phyloP scores from a whole-genome alignment of 2,113 vertebrate species.

The Hypanus sabinus region DNA sequence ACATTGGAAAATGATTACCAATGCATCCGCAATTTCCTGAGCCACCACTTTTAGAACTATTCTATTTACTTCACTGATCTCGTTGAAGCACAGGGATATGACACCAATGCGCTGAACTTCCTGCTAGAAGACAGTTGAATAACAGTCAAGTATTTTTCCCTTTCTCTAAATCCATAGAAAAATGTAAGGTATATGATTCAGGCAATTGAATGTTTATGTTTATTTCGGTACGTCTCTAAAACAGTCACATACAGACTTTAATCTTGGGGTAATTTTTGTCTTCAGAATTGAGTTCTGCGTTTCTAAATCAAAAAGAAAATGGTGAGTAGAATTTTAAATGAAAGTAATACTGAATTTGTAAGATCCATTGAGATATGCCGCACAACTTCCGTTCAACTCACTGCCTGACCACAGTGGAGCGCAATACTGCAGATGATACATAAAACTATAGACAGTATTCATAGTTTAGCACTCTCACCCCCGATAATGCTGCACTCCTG shows the following conservation, averaged over 20 bases:
- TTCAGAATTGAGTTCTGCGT: background rate
- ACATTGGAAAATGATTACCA: too few relatives aligned
- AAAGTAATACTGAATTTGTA: background rate
- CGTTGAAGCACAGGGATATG: background rate
- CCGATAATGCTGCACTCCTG: too few relatives aligned
- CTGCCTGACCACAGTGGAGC: too few relatives aligned
- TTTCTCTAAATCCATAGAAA: background rate
- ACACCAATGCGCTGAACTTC: background rate
- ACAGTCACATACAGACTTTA: background rate
- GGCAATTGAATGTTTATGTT: background rate
- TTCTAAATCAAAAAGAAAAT: slow-evolving; percentile 8
- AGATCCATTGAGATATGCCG: too few relatives aligned
- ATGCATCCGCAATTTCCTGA: too few relatives aligned
- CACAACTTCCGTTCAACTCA: too few relatives aligned
- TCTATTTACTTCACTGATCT: background rate
- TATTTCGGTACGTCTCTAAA: background rate
- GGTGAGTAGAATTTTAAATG: background rate
- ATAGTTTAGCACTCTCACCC: too few relatives aligned
- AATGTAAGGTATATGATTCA: background rate
- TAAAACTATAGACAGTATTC: too few relatives aligned
- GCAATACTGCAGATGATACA: too few relatives aligned
- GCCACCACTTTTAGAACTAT: too few relatives aligned
- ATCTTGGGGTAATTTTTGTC: background rate
- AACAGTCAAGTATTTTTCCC: background rate
- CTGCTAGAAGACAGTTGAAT: background rate